Base-by-base conservation (phyloP, 23 tunicate genomes). In the Styela clava region DNA sequence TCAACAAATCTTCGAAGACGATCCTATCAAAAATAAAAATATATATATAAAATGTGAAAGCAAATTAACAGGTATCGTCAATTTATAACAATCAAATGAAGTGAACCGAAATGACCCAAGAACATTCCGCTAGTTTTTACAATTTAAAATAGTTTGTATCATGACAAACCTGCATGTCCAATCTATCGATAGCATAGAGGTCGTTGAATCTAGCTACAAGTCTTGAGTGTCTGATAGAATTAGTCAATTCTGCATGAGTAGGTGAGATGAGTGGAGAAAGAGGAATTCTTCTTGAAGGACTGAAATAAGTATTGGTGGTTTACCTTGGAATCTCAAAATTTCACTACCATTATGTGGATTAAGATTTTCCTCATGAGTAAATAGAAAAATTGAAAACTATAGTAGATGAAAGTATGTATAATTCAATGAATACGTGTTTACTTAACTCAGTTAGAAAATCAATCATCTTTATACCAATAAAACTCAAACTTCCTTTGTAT, bases 111-210 rank as follows among this genome's bases (percentile, higher is more conserved):
- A n/a, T n/a, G n/a, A n/a, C n/a, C n/a, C n/a, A n/a, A n/a, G n/a
- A n/a, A n/a, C n/a, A n/a, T n/a, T n/a, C n/a, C n/a, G n/a, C n/a
- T n/a, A n/a, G n/a, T n/a, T n/a, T n/a, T n/a, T n/a, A n/a, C n/a
- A n/a, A n/a, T n/a, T n/a, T n/a, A n/a, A n/a, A n/a, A n/a, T n/a
- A n/a, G n/a, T n/a, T n/a, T n/a, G n/a, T n/a, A n/a, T n/a, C n/a
- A n/a, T n/a, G n/a, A n/a, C 88, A 19, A 2, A 88, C 98, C 87
- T 93, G 98, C 98, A 93, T 88, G 37, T 93, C 92, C 12, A 95
- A 85, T 31, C 99, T 68, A 61, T 89, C 85, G 64, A 86, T 82
- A 21, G 99, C 95, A 67, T 89, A 95, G 21, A 95, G 92, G 35
- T 86, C 95, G 64, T 84, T 89, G 89, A 89, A 95, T 25, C 99